Conservation (phyloP, 1,140 invertebrate species). For the Watersipora subatra region DNA sequence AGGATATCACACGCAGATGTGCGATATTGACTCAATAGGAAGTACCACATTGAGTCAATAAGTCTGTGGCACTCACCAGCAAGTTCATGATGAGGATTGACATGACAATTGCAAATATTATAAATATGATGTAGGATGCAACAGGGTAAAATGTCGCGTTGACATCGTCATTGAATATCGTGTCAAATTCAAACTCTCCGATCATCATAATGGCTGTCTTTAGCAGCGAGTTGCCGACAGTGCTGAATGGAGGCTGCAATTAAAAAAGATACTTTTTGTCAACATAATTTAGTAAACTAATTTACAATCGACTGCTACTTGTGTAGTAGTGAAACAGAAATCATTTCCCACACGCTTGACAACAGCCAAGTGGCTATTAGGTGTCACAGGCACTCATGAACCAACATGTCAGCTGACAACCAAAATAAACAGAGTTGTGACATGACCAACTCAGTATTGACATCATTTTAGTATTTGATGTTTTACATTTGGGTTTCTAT, state of each 20-base stretch:
- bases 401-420: too few relatives aligned
- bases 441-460: too few relatives aligned
- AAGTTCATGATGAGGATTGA: conserved; percentile 43
- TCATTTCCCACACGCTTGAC: too few relatives aligned
- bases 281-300: not conserved
- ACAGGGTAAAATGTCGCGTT: conserved; percentile 16
- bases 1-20: too few relatives aligned
- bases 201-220: conserved; percentile 44
- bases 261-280: not conserved
- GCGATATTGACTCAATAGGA: too few relatives aligned
- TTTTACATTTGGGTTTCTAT: too few relatives aligned
- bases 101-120: conserved; percentile 39
- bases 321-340: not conserved
- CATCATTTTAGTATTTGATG: too few relatives aligned
- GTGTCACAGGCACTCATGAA: too few relatives aligned
- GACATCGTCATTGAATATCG: conserved; percentile 22
- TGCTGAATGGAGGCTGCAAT: conserved; percentile 29
- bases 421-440: too few relatives aligned
- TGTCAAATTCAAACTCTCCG: conserved; percentile 40
- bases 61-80: conserved; percentile 33
- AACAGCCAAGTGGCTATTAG: too few relatives aligned
- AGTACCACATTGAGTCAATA: too few relatives aligned
- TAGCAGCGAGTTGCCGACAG: conserved; percentile 25
- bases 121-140: conserved; percentile 32
- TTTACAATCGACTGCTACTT: not conserved